Percentiles rank a stretch among this genome's conserved stretches.
Evolutionary conservation across 2,113 vertebrate species (phyloP).

Genomic region (Pundamilia nyererei): DNA sequence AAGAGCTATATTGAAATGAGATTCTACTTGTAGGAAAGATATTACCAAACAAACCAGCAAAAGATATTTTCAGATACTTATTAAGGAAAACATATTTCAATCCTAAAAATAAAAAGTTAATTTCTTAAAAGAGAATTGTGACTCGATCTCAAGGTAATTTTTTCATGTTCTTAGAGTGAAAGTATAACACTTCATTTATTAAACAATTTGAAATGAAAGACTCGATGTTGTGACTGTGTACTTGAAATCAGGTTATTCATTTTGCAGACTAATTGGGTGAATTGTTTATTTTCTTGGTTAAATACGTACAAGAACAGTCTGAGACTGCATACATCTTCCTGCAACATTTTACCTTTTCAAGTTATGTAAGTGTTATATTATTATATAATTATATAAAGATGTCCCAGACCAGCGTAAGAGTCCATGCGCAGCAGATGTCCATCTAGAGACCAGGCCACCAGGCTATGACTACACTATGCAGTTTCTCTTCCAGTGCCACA

Average conservation of each 20-base stretch:
- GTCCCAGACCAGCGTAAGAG: background rate
- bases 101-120: conserved; percentile 57
- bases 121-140: conserved; percentile 66
- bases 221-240: conserved; percentile 32
- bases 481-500: background rate
- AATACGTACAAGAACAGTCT: background rate
- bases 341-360: background rate
- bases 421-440: background rate
- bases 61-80: conserved; percentile 76
- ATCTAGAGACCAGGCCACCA: background rate
- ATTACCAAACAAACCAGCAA: conserved; percentile 71
- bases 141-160: conserved; percentile 54
- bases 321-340: background rate
- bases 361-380: background rate
- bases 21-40: conserved; percentile 64
- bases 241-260: background rate
- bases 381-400: background rate
- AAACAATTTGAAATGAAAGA: conserved; percentile 56
- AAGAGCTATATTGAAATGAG: conserved; percentile 67
- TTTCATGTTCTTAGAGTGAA: conserved; percentile 40
- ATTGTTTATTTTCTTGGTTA: background rate
- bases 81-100: conserved; percentile 57
- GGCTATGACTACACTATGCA: background rate
- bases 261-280: background rate
- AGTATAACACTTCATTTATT: conserved; percentile 53